These are phyloP conservation scores for Oreocharis arfaki DNA, from an alignment of 2,113 vertebrate genomes.

Conservation along the genomic window DNA sequence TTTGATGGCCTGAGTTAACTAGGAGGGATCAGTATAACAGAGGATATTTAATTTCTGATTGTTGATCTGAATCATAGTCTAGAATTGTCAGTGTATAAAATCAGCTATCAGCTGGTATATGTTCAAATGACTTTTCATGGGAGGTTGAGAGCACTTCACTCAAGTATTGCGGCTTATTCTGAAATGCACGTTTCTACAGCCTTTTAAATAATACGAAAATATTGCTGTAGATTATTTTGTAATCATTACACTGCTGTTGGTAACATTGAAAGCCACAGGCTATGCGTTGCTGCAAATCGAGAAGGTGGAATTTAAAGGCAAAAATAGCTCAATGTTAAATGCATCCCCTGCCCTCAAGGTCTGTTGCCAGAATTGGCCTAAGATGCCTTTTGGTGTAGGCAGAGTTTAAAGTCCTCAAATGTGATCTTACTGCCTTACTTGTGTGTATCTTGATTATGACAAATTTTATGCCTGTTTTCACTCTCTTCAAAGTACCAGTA, in stretches of 20 bases:
- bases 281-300: constrained; percentile 32
- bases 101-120: not conserved
- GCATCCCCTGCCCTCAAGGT: constrained; percentile 7
- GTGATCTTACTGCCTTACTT: not conserved
- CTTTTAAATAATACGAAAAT: not conserved
- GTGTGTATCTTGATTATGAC: not conserved
- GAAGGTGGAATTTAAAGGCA: constrained; percentile 57
- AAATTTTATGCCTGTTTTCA: not conserved
- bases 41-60: not conserved
- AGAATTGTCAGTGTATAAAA: not conserved
- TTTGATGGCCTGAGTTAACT: not conserved
- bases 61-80: not conserved
- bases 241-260: not conserved
- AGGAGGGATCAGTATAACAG: not conserved
- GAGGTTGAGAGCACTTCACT: not conserved
- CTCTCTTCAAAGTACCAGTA: not conserved
- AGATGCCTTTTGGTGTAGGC: constrained; percentile 2
- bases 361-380: constrained; percentile 39
- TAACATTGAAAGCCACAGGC: not conserved
- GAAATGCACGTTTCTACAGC: not conserved
- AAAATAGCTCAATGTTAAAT: constrained; percentile 63
- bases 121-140: not conserved
- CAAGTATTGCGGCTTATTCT: not conserved
- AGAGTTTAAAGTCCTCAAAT: not conserved
- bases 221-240: not conserved